Evolutionary conservation across 1,140 invertebrate species (phyloP).

Genomic region (Panulirus ornatus): DNA sequence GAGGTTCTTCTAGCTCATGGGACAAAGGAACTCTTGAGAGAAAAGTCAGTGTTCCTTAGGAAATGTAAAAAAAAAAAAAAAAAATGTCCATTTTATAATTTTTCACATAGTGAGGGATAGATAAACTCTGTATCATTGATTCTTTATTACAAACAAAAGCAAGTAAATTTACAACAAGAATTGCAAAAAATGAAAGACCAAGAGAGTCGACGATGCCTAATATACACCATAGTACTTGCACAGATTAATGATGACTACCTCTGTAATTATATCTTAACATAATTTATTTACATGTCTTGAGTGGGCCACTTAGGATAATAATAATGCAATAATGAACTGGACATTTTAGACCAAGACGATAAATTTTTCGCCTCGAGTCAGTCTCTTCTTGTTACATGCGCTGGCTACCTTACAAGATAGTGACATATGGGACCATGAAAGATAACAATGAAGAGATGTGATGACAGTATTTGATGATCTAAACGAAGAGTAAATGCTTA

Average conservation of each 20-base stretch:
- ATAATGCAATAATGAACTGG: conserved; percentile 60
- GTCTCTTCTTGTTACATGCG: conserved; percentile 15
- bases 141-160: conserved; percentile 69
- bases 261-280: conserved; percentile 48
- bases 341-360: conserved; percentile 47
- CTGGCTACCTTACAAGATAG: conserved; percentile 26
- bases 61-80: neutral
- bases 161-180: conserved; percentile 67
- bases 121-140: conserved; percentile 15
- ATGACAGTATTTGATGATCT: conserved; percentile 27
- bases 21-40: too few species aligned
- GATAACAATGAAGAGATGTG: conserved; percentile 33
- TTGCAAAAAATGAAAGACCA: conserved; percentile 65
- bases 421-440: conserved; percentile 48
- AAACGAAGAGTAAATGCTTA: conserved; percentile 5
- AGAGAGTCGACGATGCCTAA: conserved; percentile 54
- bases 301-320: conserved; percentile 57
- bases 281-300: conserved; percentile 67
- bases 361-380: conserved; percentile 4
- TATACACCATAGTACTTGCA: conserved; percentile 66
- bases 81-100: conserved; percentile 14
- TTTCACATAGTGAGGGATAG: too few species aligned
- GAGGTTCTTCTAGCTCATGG: too few species aligned
- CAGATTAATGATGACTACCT: conserved; percentile 62
- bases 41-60: too few species aligned